Conservation (phyloP, 2,797 vertebrate species). For the Gymnocypris eckloni region DNA sequence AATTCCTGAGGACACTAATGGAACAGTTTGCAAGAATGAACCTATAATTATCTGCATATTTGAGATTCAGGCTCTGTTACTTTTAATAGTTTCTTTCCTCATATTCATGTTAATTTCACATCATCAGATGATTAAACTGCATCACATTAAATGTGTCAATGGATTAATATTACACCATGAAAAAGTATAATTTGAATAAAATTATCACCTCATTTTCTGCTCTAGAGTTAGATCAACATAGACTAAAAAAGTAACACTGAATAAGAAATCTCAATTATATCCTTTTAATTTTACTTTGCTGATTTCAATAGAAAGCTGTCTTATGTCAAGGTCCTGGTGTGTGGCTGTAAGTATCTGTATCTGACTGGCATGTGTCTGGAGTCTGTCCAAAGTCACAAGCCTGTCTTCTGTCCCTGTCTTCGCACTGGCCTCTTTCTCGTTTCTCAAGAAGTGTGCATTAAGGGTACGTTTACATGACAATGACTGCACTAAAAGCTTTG, state of each 20-base stretch:
- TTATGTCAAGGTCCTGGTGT: not conserved
- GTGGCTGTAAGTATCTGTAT: no score
- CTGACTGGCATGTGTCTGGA: no score
- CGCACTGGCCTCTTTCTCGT: no score
- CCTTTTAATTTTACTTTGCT: not conserved
- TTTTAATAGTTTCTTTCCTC: not conserved
- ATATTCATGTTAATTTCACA: not conserved
- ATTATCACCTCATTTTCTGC: not conserved
- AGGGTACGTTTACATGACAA: no score
- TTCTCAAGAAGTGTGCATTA: no score
- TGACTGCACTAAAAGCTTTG: no score
- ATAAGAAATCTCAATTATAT: not conserved
- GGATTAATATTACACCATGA: not conserved
- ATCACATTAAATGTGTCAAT: not conserved
- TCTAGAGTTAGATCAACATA: not conserved
- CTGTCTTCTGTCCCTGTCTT: no score
- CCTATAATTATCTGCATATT: not conserved
- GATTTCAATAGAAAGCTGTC: not conserved
- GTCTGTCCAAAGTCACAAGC: no score
- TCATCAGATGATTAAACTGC: not conserved
- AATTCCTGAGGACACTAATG: not conserved
- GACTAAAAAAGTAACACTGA: not conserved
- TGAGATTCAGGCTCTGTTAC: not conserved
- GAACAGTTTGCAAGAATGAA: not conserved
- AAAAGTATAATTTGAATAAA: not conserved